A percentile compares a stretch with the other conserved stretches of the same genome.
Conservation (phyloP, 2,113 vertebrate genomes). For the Channa maculata region DNA sequence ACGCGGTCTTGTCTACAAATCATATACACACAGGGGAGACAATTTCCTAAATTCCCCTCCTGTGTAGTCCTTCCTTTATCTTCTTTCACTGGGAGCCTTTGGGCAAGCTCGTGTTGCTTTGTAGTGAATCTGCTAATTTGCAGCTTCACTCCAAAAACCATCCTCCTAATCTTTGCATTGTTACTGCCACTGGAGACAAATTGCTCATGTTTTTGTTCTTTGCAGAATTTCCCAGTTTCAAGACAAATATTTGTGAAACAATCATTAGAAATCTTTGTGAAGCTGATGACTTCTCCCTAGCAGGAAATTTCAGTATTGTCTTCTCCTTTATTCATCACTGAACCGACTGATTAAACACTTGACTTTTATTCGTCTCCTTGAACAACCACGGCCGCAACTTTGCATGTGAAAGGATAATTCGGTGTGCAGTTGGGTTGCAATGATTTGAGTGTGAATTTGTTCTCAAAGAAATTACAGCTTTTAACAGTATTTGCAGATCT, state of each 20-base stretch:
- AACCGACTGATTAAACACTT: constrained; percentile 41
- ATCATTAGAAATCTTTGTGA: constrained; percentile 15
- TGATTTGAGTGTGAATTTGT: not conserved
- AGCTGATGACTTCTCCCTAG: not conserved
- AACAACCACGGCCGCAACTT: not conserved
- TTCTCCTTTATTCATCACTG: not conserved
- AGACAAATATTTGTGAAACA: constrained; percentile 22
- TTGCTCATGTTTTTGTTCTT: constrained; percentile 2
- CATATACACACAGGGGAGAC: constrained; percentile 26
- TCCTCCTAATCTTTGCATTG: constrained; percentile 23
- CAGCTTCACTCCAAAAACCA: constrained; percentile 28
- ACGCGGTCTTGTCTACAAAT: not conserved
- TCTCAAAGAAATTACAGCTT: constrained; percentile 9
- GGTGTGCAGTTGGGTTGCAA: not conserved
- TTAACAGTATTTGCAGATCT: not conserved
- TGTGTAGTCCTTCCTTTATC: constrained; percentile 28
- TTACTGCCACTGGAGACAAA: constrained; percentile 7
- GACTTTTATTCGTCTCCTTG: constrained; percentile 4
- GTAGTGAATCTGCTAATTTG: constrained; percentile 43
- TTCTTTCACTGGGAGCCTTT: constrained; percentile 6
- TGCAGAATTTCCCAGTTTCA: not conserved
- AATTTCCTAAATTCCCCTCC: constrained; percentile 47
- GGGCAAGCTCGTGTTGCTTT: constrained; percentile 30
- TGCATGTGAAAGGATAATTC: not conserved
- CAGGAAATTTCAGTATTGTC: no score